Evolutionary conservation across 1,140 invertebrate genomes (phyloP), one percentile per base, ranked within the genome.

Genomic region (Manduca sexta): DNA sequence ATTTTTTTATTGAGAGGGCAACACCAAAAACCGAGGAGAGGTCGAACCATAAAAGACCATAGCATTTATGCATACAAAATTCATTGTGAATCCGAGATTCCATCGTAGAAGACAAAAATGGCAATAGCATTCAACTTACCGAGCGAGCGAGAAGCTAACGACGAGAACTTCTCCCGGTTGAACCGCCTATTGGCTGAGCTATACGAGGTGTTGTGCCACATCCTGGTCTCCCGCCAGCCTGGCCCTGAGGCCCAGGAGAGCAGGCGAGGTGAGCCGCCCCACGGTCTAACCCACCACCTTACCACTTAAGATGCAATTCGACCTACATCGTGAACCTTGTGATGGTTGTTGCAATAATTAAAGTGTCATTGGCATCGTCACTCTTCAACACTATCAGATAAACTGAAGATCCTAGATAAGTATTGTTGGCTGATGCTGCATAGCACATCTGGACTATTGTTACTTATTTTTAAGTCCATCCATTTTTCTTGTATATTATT

Each of bases 281-380:
- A 64, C 74, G 71, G 59, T 70, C 72, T 75, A 78, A 69, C 64
- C 68, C 76, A 81, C 79, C 82, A 85, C 82, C 79, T 74, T 85
- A 81, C 74, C 76, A 85, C 68, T 85, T 85, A 84, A 85, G 82
- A 85, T 85, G 82, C 82, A 84, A 85, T 85, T 85, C 82, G 82
- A 85, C 82, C 71, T 84, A 85, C 80, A 85, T 85, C 74, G 82
- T 84, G 62, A 85, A 85, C 70, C 67, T 85, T 47, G 77, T 85
- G 63, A 84, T 85, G 82, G 82, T 85, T 45, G 78, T 85, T 35
- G 80, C 82, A 54, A 85, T 85, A 52, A 74, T 85, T 59, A 85
- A 85, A 74, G 82, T 83, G 56, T 82, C 79, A 44, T 76, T 85
- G 54, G 69, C 82, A 29, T 85, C 82, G 51, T 85, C 82, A 45